Base-by-base conservation (phyloP, 2,797 vertebrate species). In the Arrhamphus sclerolepis region DNA sequence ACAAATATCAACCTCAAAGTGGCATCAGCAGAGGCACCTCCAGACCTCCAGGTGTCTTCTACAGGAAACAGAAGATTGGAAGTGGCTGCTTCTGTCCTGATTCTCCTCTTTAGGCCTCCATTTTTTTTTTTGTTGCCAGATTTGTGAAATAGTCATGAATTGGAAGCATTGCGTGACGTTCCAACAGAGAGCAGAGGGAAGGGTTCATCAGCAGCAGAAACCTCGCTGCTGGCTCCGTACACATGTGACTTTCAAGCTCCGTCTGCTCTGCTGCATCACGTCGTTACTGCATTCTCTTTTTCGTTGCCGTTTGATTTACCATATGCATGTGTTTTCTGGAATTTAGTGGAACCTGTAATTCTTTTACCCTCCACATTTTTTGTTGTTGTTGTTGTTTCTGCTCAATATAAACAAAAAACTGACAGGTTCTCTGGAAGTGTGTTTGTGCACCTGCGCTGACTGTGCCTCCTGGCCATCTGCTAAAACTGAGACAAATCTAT, bases 191-290 rank as follows among this genome's bases (percentile, higher is more conserved):
- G 34, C 13, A 49, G 9, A 44, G 28, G 29, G 49, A 17, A 46
- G 3, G 34, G 46, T 31, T 48, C 56, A 52, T 44, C 28, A 34
- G 29, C 39, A 47, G 47, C 48, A 38, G 26, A 67, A 65, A 22
- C 26, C 44, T 53, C 40, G 43, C 46, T 22, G 0, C 40, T 41
- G 21, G 71, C 29, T 51, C 44, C 29, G 28, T 18, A 2, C 34
- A 38, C 21, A 67, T 51, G 60, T 56, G 68, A 70, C 59, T 62
- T 54, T 65, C 39, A 40, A 49, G 53, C 55, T 44, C 56, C 10
- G 18, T 56, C 29, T 28, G 57, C 56, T 68, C 20, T 10, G 14
- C 40, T 21, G 62, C 2, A 53, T 16, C 9, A 3, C 43, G 18
- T 13, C 29, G 13, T 50, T 46, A 49, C 29, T 29, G 18, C 11